These are phyloP conservation scores for Amiota minor DNA, from an alignment of 2,888 invertebrate species.

Conservation along the genomic window DNA sequence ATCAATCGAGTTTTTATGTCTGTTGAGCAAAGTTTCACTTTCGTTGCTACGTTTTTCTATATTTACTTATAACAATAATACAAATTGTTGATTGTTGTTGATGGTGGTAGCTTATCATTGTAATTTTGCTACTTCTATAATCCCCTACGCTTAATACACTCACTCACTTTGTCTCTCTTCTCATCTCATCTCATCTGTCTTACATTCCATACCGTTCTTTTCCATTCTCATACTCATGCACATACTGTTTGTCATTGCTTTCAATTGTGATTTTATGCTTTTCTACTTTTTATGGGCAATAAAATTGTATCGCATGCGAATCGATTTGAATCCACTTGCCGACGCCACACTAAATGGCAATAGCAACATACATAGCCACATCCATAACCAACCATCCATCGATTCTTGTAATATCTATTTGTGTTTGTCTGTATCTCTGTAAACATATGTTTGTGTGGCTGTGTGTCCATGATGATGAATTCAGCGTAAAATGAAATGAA, in stretches of 20 bases:
- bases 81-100: not conserved
- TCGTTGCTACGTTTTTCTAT: conserved; percentile 56
- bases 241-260: not conserved
- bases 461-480: conserved; percentile 41
- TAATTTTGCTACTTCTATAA: not conserved
- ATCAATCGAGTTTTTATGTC: conserved; percentile 61
- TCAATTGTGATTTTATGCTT: not conserved
- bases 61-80: conserved; percentile 45
- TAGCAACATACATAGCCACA: conserved; percentile 44
- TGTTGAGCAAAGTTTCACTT: conserved; percentile 62
- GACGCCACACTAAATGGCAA: conserved; percentile 1
- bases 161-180: not conserved
- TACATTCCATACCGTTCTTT: not conserved
- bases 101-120: not conserved
- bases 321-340: conserved; percentile 7
- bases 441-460: not conserved
- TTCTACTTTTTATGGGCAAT: conserved; percentile 62
- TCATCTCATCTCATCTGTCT: too few relatives aligned
- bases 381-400: conserved; percentile 50
- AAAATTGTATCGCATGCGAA: conserved; percentile 60
- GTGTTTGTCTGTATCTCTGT: too few relatives aligned
- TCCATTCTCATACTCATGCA: not conserved
- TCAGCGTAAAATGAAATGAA: conserved; percentile 16
- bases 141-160: not conserved
- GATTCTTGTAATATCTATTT: too few relatives aligned